Evolutionary conservation across 2,113 vertebrate species (phyloP), one percentile per base, ranked within the genome.

Genomic region (Rhinogobius similis): DNA sequence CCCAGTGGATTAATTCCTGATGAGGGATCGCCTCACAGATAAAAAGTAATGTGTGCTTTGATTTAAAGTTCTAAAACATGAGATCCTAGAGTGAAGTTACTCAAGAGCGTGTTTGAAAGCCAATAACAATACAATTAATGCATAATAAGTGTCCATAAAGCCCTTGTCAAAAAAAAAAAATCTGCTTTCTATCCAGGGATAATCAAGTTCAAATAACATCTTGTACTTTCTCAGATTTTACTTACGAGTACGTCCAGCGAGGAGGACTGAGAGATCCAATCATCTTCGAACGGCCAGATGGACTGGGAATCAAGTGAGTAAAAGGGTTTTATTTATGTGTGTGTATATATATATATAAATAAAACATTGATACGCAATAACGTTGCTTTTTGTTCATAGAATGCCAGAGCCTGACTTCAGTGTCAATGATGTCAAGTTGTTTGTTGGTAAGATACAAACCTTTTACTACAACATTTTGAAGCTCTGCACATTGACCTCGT

Each of bases 321-420:
- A 26, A 9, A 10, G 2, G 29, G 29, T 29, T 27, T 46, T 52
- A 27, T 24, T 56, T 16, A 5, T 16, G 1, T 27, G 14, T 13
- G 2, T 55, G 12, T 26, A 27, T 29, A 56, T 56, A 4, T 53
- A 24, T 53, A 21, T 26, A 27, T 29, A 56, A 27, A 4, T 53
- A 24, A 24, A 21, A 56, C 53, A 56, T 5, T 29, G 5, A 16
- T 13, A 18, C 5, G 1, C 12, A 29, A 56, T 27, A 56, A 16
- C 2, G 5, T 26, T 6, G 4, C 16, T 0, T 23, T 62, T 21
- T 76, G 87, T 80, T 9, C 72, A 16, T 82, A 99, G 98, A 90
- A 98, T 99, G 97, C 98, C 98, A 0, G 96, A 97, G 73, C 90
- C 94, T 0, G 95, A 95, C 82, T 98, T 99, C 88, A 97, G 93